A percentile compares a stretch with the other conserved stretches of the same genome.
phyloP scores from a whole-genome alignment of 2,797 vertebrate species.

The Crocidura indochinensis region DNA sequence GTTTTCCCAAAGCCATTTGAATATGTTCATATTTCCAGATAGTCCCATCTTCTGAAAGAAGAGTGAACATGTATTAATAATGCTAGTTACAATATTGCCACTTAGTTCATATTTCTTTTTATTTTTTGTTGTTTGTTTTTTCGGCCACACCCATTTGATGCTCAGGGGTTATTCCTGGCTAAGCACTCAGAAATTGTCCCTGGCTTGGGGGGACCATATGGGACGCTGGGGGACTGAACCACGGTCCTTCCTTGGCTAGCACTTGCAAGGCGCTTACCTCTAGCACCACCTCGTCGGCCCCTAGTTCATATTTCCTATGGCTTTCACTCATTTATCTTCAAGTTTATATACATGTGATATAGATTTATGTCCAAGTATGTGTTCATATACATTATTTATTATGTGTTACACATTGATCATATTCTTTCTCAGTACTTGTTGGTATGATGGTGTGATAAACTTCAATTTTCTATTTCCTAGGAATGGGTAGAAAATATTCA shows the following conservation, averaged over 20 bases:
- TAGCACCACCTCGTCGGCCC: too few species aligned
- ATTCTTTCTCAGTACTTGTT: constrained; percentile 37
- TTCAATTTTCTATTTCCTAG: background rate
- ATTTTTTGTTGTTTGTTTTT: too few species aligned
- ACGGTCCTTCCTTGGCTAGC: too few species aligned
- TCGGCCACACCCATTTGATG: too few species aligned
- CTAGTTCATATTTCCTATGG: constrained; percentile 16
- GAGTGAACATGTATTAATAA: constrained; percentile 25
- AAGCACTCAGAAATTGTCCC: too few species aligned
- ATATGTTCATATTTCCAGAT: constrained; percentile 50
- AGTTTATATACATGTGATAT: background rate
- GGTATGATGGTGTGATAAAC: background rate
- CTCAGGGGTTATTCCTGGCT: too few species aligned
- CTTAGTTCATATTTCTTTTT: background rate
- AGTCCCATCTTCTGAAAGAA: constrained; percentile 39
- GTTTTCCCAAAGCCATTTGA: constrained; percentile 33
- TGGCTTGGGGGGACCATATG: too few species aligned
- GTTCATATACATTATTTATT: background rate
- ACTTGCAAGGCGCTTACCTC: too few species aligned
- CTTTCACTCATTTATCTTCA: background rate
- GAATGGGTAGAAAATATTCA: background rate
- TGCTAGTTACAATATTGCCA: constrained; percentile 18
- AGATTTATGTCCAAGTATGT: background rate
- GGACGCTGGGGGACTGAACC: too few species aligned
- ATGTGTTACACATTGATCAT: background rate